Base-by-base conservation (phyloP, 1,140 invertebrate species). In the Cotesia glomerata region DNA sequence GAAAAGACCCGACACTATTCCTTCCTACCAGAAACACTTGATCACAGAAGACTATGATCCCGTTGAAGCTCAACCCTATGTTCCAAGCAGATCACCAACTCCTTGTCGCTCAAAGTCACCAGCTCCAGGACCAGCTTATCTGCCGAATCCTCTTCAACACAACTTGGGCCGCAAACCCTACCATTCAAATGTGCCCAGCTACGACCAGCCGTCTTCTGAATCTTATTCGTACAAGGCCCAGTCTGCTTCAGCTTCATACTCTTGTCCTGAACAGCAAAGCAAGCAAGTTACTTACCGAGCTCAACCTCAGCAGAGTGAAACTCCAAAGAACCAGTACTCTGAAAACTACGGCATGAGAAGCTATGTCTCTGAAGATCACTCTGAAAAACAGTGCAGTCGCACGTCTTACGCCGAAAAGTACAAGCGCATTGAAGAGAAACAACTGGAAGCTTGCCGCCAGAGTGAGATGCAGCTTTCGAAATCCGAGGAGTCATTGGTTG, bases 1-100 rank as follows among this genome's bases (percentile, higher is more conserved):
- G 0, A 86, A 85, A 59, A 85, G 84, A 67, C 85, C 86, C 0
- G 85, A 84, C 51, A 81, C 83, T 0, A 88, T 88, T 14, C 86
- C 86, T 0, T 75, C 54, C 2, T 87, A 87, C 65, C 86, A 88
- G 35, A 83, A 78, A 18, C 76, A 86, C 63, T 59, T 88, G 5
- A 82, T 86, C 0, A 77, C 79, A 0, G 82, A 82, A 54, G 77
- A 78, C 8, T 81, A 80, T 5, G 77, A 75, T 0, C 81, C 85
- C 0, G 70, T 87, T 0, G 81, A 86, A 4, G 73, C 77, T 54
- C 78, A 81, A 3, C 69, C 79, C 0, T 87, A 79, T 11, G 63
- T 79, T 39, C 81, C 83, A 0, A 82, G 81, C 16, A 82, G 85
- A 77, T 82, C 85, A 0, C 85, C 85, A 4, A 86, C 84, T 0